Evolutionary conservation across 2,113 vertebrate species (phyloP).

Genomic region (Barnardius zonarius): DNA sequence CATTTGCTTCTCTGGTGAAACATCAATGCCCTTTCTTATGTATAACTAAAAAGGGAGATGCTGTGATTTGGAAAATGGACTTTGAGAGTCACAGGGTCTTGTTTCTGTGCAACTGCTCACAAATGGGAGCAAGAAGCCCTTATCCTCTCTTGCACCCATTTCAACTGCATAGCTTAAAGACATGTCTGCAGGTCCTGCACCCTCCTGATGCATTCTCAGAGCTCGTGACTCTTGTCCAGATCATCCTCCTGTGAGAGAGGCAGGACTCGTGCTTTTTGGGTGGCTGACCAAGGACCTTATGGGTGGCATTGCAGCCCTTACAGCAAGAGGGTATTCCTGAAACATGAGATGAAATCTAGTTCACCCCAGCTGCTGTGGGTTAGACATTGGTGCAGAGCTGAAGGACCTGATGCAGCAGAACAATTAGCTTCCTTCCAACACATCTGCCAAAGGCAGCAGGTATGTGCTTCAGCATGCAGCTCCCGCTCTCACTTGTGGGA

Average conservation of each 20-base stretch:
- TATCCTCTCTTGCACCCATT: background rate
- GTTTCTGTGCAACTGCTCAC: background rate
- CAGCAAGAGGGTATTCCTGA: background rate
- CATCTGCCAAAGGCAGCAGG: background rate
- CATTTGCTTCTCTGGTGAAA: background rate
- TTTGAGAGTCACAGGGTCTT: background rate
- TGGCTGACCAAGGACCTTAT: background rate
- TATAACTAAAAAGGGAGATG: background rate
- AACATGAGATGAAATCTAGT: background rate
- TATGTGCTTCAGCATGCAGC: background rate
- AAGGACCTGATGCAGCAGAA: background rate
- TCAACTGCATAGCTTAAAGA: background rate
- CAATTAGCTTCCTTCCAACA: background rate
- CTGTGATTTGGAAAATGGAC: background rate
- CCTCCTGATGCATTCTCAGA: fast-evolving
- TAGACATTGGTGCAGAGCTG: background rate
- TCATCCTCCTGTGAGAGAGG: background rate
- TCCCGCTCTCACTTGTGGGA: background rate
- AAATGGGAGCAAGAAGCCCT: background rate
- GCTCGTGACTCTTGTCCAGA: background rate
- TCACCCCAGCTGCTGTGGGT: background rate
- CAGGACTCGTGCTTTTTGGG: background rate
- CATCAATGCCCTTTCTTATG: background rate
- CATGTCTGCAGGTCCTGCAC: background rate
- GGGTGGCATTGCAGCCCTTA: background rate